A percentile compares a stretch with the other conserved stretches of the same genome.
phyloP scores from a whole-genome alignment of 2,113 vertebrate species.

The Oreochromis niloticus region DNA sequence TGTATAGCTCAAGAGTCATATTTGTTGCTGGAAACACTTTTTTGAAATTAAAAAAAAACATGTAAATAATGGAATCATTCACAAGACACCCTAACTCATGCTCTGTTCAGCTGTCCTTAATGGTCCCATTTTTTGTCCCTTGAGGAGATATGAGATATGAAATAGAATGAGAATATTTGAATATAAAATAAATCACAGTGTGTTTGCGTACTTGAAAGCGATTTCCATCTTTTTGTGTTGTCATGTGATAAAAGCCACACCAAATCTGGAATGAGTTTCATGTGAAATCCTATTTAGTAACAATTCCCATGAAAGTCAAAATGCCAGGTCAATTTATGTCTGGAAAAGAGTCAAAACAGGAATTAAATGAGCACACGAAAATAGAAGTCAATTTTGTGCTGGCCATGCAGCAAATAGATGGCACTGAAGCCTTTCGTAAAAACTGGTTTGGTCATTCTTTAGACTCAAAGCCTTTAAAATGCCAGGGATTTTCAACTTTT shows the following conservation, averaged over 20 bases:
- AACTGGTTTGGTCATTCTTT: not conserved
- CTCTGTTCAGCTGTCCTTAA: not conserved
- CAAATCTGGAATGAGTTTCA: not conserved
- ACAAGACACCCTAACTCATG: not conserved
- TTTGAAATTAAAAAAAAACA: not conserved
- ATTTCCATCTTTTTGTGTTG: not conserved
- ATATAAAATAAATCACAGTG: not conserved
- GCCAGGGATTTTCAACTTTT: not conserved
- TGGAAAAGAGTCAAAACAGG: not conserved
- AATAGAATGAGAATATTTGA: not conserved
- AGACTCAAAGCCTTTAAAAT: not conserved
- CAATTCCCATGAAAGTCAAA: not conserved
- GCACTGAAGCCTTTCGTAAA: not conserved
- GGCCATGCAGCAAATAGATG: not conserved
- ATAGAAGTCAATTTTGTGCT: not conserved
- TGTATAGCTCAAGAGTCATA: not conserved
- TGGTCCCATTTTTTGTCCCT: not conserved
- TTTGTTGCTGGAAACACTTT: not conserved
- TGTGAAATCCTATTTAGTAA: not conserved
- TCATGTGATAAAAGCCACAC: not conserved
- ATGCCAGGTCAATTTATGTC: not conserved
- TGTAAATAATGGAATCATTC: not conserved
- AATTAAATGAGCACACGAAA: not conserved
- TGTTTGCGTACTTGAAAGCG: not conserved
- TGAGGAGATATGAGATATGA: not conserved